Conservation (phyloP, 2,113 vertebrate genomes). For the Ciconia stormi region DNA sequence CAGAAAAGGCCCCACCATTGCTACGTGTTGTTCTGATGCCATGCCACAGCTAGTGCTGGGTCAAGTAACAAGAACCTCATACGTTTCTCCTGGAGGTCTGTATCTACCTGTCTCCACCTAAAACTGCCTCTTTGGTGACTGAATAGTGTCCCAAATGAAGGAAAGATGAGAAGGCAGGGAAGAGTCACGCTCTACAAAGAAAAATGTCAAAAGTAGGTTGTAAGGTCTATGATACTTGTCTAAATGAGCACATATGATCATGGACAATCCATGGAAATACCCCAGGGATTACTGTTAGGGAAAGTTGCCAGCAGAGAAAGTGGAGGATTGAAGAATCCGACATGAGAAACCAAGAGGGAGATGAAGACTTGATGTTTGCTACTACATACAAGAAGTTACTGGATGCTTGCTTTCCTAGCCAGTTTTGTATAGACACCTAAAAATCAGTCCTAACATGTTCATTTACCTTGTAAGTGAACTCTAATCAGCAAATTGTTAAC, state of each 20-base stretch:
- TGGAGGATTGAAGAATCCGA: neutral
- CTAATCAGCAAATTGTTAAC: neutral
- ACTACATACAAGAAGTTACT: neutral
- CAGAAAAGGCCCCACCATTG: neutral
- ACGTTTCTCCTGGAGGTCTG: neutral
- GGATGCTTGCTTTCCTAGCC: neutral
- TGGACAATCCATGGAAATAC: accelerated
- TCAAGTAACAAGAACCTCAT: neutral
- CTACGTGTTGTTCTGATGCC: neutral
- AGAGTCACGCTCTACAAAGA: neutral
- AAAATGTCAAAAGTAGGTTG: neutral
- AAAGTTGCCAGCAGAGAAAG: neutral
- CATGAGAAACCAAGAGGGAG: neutral
- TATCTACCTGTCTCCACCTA: neutral
- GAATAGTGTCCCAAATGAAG: neutral
- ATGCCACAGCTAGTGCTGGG: neutral
- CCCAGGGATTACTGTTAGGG: neutral
- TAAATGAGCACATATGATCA: neutral
- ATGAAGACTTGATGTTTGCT: neutral
- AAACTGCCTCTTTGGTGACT: neutral
- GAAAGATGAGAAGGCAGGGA: neutral
- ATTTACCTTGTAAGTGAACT: neutral
- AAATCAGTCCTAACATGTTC: neutral
- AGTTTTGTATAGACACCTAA: neutral
- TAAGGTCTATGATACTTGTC: neutral